Percentiles rank a stretch among this genome's conserved stretches.
These are phyloP conservation scores for Pseudomyrmex sp. DNA, from an alignment of 1,140 invertebrate species.

Conservation along the genomic window DNA sequence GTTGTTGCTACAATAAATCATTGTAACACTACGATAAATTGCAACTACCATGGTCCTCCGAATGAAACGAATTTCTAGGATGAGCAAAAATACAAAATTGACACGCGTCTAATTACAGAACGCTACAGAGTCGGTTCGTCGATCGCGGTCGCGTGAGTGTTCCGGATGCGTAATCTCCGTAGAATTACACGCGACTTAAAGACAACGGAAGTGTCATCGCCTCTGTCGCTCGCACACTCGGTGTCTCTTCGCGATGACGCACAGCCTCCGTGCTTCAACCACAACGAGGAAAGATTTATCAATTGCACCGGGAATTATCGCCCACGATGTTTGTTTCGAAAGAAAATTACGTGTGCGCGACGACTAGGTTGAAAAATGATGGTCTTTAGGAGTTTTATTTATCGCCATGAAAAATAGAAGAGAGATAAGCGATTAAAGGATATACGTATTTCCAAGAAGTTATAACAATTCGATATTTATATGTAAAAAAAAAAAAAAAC, in stretches of 20 bases:
- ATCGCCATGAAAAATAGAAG: not conserved
- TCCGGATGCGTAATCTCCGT: constrained; percentile 46
- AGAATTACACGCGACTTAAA: constrained; percentile 33
- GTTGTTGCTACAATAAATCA: constrained; percentile 33
- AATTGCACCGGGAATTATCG: constrained; percentile 42
- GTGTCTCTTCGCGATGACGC: constrained; percentile 51
- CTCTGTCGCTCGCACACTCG: constrained; percentile 29
- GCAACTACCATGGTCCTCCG: not conserved
- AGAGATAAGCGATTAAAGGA: constrained; percentile 15
- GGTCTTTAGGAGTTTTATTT: not conserved
- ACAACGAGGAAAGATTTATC: constrained; percentile 39
- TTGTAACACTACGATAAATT: constrained; percentile 2
- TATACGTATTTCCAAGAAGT: not conserved
- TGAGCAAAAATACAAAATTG: constrained; percentile 13
- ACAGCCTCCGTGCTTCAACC: constrained; percentile 28
- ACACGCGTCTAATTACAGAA: constrained; percentile 2
- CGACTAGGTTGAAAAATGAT: constrained; percentile 50
- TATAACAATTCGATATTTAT: too few species aligned
- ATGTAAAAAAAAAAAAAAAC: too few species aligned
- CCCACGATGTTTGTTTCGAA: constrained; percentile 48
- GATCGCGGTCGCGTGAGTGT: constrained; percentile 25
- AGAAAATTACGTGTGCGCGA: constrained; percentile 25
- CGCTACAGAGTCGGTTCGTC: constrained; percentile 4
- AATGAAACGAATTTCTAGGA: not conserved
- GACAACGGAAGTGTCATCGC: constrained; percentile 35